Evolutionary conservation across 2,888 invertebrate species (phyloP), one percentile per base, ranked within the genome.

Genomic region (Gasteruption jaculator): DNA sequence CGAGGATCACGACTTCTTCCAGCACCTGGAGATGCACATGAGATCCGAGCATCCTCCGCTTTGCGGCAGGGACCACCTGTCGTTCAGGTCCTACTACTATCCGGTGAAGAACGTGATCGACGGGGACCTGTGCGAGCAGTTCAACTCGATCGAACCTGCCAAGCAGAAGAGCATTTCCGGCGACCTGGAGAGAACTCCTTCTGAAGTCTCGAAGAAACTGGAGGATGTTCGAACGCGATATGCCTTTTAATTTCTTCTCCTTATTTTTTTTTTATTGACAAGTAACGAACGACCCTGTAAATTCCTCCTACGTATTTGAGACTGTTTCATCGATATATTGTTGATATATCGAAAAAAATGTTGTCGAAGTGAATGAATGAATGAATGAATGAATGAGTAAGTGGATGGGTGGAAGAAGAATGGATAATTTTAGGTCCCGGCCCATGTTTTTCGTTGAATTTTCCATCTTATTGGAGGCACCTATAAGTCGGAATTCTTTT

Each of bases 21-120:
- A 97, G 67, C 95, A 97, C 74, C 75, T 99, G 49, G 99, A 99
- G 73, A 99, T 99, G 97, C 96, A 99, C 71, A 93, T 99, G 93
- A 77, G 99, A 37, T 91, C 93, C 50, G 97, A 99, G 71, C 89
- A 95, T 72, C 81, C 94, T 0, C 96, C 99, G 0, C 73, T 99
- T 0, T 95, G 96, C 73, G 99, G 99, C 1, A 77, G 99, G 14
- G 99, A 99, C 72, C 99, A 99, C 71, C 77, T 99, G 19, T 92
- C 95, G 0, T 99, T 88, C 73, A 81, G 99, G 57, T 96, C 96
- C 45, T 95, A 93, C 63, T 97, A 97, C 73, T 96, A 91, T 68
- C 95, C 99, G 22, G 91, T 95, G 21, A 94, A 94, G 85, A 95
- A 93, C 75, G 94, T 99, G 1, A 89, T 99, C 54, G 99, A 99